Evolutionary conservation across 2,888 invertebrate genomes (phyloP), one percentile per base, ranked within the genome.

Genomic region (Ormia ochracea): DNA sequence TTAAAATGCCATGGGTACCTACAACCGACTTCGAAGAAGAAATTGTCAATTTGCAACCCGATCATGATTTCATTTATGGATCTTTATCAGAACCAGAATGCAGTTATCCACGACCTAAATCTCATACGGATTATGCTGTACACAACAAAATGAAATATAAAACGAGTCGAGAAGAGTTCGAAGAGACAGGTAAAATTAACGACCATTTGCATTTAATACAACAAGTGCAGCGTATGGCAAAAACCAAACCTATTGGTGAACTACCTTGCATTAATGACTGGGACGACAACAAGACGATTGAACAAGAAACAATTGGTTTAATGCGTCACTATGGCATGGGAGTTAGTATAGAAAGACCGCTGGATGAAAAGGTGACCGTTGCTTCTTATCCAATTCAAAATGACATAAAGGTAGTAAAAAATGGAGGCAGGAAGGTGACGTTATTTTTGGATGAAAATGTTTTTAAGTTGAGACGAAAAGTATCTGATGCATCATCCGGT

Each of bases 11-110:
- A 38, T 88, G 88, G 88, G 82, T 78, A 6, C 88, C 88, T 4
- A 80, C 76, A 4, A 84, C 79, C 0, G 83, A 83, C 19, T 89
- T 89, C 58, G 89, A 89, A 68, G 85, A 89, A 14, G 89, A 89
- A 70, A 84, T 88, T 58, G 83, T 87, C 3, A 81, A 84, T 3
- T 72, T 86, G n/a, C 86, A 88, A 63, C 85, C 87, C 0, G 78
- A 85, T n/a, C 84, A 83, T 38, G 85, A 88, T 75, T 83, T 86
- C 3, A 82, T 88, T 19, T 85, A 84, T 31, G 86, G 84, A 6
- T 38, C 58, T 9, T 65, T 82, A 1, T 61, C 73, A 7, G 74
- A 75, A 38, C 76, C 76, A 0, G 74, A 81, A 19, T 58, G 33
- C 0, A 74, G 52, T 56, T 83, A 82, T 74, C 83, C 83, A 4